Percentiles rank a stretch among this genome's conserved stretches.
These are phyloP conservation scores for Rhipidura dahli DNA, from an alignment of 2,113 vertebrate species.

Conservation along the genomic window DNA sequence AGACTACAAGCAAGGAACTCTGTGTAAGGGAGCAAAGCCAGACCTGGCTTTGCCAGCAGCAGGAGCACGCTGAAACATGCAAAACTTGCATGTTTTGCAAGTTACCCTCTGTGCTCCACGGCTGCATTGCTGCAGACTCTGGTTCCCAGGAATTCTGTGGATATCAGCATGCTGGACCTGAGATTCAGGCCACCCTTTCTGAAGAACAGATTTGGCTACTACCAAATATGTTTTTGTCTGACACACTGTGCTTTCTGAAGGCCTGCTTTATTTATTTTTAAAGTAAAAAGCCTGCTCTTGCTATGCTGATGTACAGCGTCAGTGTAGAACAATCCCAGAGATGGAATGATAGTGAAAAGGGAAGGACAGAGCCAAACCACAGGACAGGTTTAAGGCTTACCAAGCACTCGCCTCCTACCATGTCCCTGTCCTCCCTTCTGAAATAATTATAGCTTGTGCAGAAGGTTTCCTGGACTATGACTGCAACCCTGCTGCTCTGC, in stretches of 20 bases:
- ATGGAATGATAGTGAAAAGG: background rate
- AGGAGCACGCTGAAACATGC: fast-evolving
- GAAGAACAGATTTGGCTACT: background rate
- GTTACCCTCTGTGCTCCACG: background rate
- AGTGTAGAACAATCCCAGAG: background rate
- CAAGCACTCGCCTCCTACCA: background rate
- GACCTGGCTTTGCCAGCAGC: background rate
- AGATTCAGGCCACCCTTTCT: background rate
- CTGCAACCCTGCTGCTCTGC: background rate
- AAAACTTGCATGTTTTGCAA: too few species aligned
- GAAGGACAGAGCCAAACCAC: background rate
- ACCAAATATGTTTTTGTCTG: background rate
- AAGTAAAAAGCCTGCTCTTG: background rate
- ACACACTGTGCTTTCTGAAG: background rate
- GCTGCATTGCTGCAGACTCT: background rate
- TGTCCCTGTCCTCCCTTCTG: background rate
- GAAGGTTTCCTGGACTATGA: background rate
- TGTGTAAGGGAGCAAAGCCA: background rate
- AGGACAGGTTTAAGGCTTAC: constrained; percentile 43
- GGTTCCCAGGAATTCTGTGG: background rate
- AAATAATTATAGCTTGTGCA: background rate
- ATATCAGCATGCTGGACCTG: background rate
- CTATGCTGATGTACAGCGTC: background rate
- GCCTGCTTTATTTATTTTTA: background rate
- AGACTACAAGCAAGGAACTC: background rate